These are phyloP conservation scores for Gambelia wislizenii DNA, from an alignment of 2,797 vertebrate genomes.

Conservation along the genomic window DNA sequence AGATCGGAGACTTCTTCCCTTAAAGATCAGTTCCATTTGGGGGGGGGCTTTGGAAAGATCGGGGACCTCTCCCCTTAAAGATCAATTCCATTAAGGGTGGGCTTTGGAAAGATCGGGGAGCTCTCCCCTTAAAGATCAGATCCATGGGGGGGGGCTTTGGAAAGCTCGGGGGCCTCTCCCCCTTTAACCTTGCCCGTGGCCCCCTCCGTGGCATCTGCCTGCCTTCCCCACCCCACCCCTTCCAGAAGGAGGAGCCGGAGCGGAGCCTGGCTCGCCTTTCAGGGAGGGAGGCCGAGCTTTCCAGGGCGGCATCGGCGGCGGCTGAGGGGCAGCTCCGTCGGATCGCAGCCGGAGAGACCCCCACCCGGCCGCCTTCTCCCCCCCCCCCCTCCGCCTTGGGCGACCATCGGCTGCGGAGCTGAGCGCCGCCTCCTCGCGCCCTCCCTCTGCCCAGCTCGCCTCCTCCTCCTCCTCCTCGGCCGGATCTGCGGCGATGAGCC, in stretches of 20 bases:
- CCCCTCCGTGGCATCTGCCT: not conserved
- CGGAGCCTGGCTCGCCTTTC: not conserved
- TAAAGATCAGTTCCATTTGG: too few relatives aligned
- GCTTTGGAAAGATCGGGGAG: too few relatives aligned
- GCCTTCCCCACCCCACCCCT: not conserved
- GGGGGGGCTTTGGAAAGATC: too few relatives aligned
- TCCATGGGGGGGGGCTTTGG: too few relatives aligned
- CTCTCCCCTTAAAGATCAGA: too few relatives aligned
- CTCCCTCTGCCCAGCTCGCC: too few relatives aligned
- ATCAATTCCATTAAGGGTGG: too few relatives aligned
- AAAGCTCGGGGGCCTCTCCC: too few relatives aligned
- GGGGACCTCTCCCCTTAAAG: too few relatives aligned
- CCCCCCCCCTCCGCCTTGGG: not conserved
- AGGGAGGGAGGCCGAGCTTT: not conserved
- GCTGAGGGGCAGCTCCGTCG: not conserved
- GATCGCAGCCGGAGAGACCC: not conserved
- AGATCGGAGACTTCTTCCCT: too few relatives aligned
- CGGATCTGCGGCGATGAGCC: constrained; percentile 18
- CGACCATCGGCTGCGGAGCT: not conserved
- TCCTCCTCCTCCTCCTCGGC: not conserved
- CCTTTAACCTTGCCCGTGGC: too few relatives aligned
- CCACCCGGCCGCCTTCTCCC: not conserved
- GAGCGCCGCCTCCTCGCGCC: not conserved
- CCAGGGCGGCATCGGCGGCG: not conserved
- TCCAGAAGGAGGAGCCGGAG: constrained; percentile 18